Evolutionary conservation across 2,888 invertebrate species (phyloP).

Genomic region (Cheilosia impressa): DNA sequence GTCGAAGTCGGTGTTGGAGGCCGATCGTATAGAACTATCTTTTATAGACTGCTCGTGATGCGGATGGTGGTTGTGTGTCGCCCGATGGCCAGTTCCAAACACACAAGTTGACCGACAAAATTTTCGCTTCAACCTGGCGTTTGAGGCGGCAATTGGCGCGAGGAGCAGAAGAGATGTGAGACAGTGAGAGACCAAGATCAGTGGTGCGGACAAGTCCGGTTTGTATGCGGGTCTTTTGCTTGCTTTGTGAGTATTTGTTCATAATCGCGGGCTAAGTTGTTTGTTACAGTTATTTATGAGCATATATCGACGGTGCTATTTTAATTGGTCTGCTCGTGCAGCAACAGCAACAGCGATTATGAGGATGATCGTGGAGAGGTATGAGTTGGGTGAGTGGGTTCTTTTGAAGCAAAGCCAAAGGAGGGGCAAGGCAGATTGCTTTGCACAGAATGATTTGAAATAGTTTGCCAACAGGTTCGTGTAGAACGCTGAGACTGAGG

Average conservation of each 20-base stretch:
- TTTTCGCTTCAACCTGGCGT: slow-evolving; percentile 7
- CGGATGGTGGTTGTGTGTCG: slow-evolving; percentile 56
- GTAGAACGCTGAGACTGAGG: too few species aligned
- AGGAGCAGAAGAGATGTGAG: not conserved
- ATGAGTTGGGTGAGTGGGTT: not conserved
- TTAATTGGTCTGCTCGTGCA: slow-evolving; percentile 55
- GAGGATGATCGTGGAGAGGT: slow-evolving; percentile 8
- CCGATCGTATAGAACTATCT: slow-evolving; percentile 49
- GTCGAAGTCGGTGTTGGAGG: slow-evolving; percentile 6
- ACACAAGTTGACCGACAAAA: slow-evolving; percentile 50
- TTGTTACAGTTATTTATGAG: slow-evolving; percentile 71
- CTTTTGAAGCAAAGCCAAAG: too few species aligned
- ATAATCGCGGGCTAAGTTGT: slow-evolving; percentile 33
- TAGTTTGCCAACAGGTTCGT: too few species aligned
- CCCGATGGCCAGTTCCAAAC: slow-evolving; percentile 35
- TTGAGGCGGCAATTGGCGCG: slow-evolving; percentile 6
- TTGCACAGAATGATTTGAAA: too few species aligned
- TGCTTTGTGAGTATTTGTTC: slow-evolving; percentile 14
- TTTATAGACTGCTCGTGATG: slow-evolving; percentile 33
- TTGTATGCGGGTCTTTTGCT: slow-evolving; percentile 11
- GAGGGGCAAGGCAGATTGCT: too few species aligned
- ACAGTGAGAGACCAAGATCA: slow-evolving; percentile 61
- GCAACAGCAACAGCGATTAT: slow-evolving; percentile 46
- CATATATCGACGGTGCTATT: slow-evolving; percentile 59
- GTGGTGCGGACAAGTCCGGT: slow-evolving; percentile 63